Evolutionary conservation across 2,113 vertebrate species (phyloP).

Genomic region (Helogale parvula): DNA sequence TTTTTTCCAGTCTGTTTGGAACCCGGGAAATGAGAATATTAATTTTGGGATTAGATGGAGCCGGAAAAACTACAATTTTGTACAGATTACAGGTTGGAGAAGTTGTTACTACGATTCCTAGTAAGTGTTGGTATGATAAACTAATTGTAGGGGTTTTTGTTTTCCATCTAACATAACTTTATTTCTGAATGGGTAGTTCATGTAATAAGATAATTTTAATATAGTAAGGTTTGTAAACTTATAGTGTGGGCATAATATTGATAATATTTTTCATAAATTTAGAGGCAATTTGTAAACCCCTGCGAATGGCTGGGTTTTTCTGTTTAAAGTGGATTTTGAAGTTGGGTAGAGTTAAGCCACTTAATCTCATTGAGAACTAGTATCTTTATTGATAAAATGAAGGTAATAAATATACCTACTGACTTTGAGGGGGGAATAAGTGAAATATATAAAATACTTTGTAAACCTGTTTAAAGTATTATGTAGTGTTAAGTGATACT

Average conservation of each 20-base stretch:
- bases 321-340: neutral
- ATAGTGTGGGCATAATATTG: neutral
- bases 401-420: neutral
- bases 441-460: neutral
- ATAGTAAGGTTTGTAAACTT: neutral
- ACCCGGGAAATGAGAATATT: constrained; percentile 99
- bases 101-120: constrained; percentile 99
- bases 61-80: constrained; percentile 98
- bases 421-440: neutral
- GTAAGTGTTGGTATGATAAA: constrained; percentile 85
- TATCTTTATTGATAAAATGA: constrained; percentile 14
- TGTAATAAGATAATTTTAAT: neutral
- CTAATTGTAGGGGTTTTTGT: neutral
- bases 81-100: constrained; percentile 98
- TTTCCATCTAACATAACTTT: neutral
- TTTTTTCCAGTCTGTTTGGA: constrained; percentile 97
- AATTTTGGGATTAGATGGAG: constrained; percentile 97
- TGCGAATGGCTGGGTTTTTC: neutral
- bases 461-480: neutral
- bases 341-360: neutral
- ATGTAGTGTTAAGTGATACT: neutral
- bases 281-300: neutral
- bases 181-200: constrained; percentile 23
- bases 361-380: neutral
- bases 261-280: neutral